Evolutionary conservation across 2,888 invertebrate genomes (phyloP).

Genomic region (Latrodectus hesperus): DNA sequence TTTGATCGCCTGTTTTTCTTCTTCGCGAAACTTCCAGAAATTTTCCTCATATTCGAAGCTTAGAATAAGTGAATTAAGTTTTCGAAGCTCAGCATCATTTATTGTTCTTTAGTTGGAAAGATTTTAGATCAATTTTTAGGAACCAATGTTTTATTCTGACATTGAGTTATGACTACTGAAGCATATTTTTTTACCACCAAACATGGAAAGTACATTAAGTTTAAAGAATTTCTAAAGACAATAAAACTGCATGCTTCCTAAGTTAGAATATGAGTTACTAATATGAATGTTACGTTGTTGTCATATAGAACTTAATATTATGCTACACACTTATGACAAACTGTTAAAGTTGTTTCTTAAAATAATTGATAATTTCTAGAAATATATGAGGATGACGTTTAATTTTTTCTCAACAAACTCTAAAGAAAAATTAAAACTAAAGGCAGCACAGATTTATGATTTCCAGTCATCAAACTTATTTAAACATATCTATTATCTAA

Average conservation of each 20-base stretch:
- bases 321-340: neutral
- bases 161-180: slow-evolving; percentile 48
- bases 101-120: slow-evolving; percentile 52
- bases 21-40: too few relatives aligned
- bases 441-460: too few relatives aligned
- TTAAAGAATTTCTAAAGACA: slow-evolving; percentile 16
- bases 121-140: slow-evolving; percentile 18
- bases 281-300: neutral
- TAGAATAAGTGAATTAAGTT: too few relatives aligned
- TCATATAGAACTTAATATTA: slow-evolving; percentile 6
- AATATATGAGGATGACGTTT: too few relatives aligned
- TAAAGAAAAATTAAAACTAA: too few relatives aligned
- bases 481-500: too few relatives aligned
- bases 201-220: slow-evolving; percentile 18
- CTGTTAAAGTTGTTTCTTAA: neutral
- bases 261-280: neutral
- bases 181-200: slow-evolving; percentile 47
- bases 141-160: slow-evolving; percentile 46
- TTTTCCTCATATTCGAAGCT: too few relatives aligned
- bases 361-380: too few relatives aligned
- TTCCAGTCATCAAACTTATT: too few relatives aligned
- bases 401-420: too few relatives aligned
- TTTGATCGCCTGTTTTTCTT: too few relatives aligned
- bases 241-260: neutral
- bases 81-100: slow-evolving; percentile 23